phyloP scores from a whole-genome alignment of 2,888 invertebrate genomes.

The Mylabris sibirica region DNA sequence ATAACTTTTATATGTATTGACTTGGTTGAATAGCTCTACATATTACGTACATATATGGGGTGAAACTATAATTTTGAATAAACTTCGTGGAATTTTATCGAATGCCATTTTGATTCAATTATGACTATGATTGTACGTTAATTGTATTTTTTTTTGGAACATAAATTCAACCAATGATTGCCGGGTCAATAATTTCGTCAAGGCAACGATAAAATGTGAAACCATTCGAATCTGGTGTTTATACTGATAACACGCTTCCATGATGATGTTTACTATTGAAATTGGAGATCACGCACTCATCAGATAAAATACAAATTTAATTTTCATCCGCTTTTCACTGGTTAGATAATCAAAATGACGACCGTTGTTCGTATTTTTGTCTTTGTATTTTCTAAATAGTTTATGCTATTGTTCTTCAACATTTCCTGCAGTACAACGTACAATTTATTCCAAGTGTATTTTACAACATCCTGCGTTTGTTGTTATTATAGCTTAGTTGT shows the following conservation, averaged over 20 bases:
- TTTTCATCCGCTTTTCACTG: slow-evolving; percentile 4
- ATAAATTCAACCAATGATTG: neutral
- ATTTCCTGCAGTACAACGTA: slow-evolving; percentile 27
- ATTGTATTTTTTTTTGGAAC: neutral
- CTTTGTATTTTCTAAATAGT: slow-evolving; percentile 6
- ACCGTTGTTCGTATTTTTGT: neutral
- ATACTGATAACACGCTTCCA: slow-evolving; percentile 2
- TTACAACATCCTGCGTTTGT: slow-evolving; percentile 32
- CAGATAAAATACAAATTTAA: slow-evolving; percentile 7
- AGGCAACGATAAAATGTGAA: neutral
- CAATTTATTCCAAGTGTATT: slow-evolving; percentile 34
- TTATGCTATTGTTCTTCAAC: slow-evolving; percentile 28
- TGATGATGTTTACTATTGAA: neutral
- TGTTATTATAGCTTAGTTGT: slow-evolving; percentile 1
- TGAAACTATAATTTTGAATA: neutral
- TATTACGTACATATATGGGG: neutral
- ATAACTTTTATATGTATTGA: neutral
- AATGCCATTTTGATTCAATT: neutral
- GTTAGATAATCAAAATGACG: neutral
- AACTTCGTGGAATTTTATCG: neutral
- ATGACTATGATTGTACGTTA: neutral
- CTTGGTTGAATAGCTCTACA: neutral
- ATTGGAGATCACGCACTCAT: neutral
- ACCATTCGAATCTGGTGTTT: neutral
- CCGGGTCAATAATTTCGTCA: slow-evolving; percentile 6